Evolutionary conservation across 2,113 vertebrate genomes (phyloP).

Genomic region (Oplegnathus fasciatus): DNA sequence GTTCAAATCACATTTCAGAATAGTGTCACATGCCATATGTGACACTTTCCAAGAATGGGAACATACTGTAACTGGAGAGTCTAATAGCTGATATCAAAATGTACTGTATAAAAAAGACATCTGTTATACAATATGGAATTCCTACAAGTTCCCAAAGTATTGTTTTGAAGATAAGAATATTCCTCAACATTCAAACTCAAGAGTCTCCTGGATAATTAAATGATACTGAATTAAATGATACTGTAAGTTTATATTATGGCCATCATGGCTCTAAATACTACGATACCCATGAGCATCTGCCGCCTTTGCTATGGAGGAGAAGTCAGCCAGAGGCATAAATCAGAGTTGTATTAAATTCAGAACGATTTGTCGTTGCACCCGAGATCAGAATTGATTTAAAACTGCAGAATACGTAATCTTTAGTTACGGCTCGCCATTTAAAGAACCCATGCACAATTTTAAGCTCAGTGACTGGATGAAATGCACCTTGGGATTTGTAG

Average conservation of each 20-base stretch:
- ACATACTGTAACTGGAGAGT: too few relatives aligned
- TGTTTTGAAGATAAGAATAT: background rate
- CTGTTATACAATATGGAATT: background rate
- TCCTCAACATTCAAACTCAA: background rate
- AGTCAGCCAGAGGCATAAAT: background rate
- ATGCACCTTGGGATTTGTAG: background rate
- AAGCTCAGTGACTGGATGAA: too few relatives aligned
- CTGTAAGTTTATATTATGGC: background rate
- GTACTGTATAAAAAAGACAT: background rate
- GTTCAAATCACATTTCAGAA: background rate
- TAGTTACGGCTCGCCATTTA: background rate
- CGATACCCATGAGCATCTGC: background rate
- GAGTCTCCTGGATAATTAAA: background rate
- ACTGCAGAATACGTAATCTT: background rate
- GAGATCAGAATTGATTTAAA: background rate
- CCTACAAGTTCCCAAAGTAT: background rate
- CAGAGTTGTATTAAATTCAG: background rate
- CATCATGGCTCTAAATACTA: background rate
- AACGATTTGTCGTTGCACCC: background rate
- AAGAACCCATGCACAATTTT: background rate
- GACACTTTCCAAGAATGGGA: background rate
- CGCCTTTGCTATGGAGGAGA: too few relatives aligned
- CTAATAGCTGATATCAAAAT: background rate
- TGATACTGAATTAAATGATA: background rate
- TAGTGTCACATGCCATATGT: background rate